Conservation (phyloP, 2,797 vertebrate genomes). For the Sebastes iracundus region DNA sequence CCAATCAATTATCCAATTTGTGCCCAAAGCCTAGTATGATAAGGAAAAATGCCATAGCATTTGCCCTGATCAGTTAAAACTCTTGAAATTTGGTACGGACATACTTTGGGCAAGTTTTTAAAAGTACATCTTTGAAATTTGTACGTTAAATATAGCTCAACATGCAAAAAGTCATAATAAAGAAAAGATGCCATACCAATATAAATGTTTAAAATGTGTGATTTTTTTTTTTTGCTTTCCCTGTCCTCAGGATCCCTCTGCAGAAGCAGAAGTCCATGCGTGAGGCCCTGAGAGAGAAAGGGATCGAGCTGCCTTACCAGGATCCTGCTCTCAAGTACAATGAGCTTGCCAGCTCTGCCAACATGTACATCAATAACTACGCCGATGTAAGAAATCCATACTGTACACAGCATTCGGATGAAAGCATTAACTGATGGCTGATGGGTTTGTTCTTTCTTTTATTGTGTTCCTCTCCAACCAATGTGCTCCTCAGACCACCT, state of each 20-base stretch:
- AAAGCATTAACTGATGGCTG: not conserved
- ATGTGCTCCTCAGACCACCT: conserved; percentile 60
- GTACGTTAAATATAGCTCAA: not conserved
- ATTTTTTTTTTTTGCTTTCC: not conserved
- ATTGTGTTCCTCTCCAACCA: not conserved
- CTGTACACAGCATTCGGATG: not conserved
- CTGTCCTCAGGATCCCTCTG: conserved; percentile 77
- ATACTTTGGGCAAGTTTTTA: no score
- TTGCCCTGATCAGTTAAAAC: no score
- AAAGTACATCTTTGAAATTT: no score
- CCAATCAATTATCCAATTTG: no score
- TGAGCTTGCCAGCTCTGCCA: conserved; percentile 35
- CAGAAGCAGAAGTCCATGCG: conserved; percentile 78
- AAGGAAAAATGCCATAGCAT: no score
- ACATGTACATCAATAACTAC: conserved; percentile 82
- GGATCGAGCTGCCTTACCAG: conserved; percentile 50
- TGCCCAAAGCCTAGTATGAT: no score
- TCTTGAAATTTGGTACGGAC: no score
- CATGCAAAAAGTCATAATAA: not conserved
- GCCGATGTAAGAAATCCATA: conserved; percentile 75
- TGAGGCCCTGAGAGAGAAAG: conserved; percentile 77
- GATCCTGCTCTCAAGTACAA: conserved; percentile 73
- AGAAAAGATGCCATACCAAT: not conserved
- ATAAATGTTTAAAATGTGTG: not conserved
- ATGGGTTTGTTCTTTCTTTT: not conserved